Evolutionary conservation across 2,113 vertebrate genomes (phyloP).

Genomic region (Acrocephalus kingi): DNA sequence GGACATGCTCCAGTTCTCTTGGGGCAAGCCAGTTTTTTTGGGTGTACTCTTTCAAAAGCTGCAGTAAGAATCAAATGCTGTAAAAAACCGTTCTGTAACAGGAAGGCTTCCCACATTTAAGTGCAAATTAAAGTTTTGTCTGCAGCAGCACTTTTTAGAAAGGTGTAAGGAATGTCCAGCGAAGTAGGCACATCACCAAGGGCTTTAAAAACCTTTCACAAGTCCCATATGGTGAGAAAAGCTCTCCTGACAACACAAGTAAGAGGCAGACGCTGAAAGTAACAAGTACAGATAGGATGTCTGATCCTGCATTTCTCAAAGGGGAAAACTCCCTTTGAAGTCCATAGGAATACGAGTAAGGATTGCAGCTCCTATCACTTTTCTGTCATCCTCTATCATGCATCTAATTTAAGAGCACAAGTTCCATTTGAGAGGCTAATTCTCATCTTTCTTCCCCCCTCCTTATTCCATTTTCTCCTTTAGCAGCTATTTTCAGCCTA

Average conservation of each 20-base stretch:
- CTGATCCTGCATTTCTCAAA: conserved; percentile 1
- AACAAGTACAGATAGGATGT: conserved; percentile 1
- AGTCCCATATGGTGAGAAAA: conserved; percentile 47
- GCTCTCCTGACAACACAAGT: conserved; percentile 22
- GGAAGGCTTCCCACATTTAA: neutral
- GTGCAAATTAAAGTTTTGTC: conserved; percentile 26
- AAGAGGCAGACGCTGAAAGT: neutral
- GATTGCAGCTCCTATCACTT: neutral
- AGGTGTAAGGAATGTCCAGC: neutral
- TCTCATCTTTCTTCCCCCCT: neutral
- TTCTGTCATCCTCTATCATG: conserved; percentile 1
- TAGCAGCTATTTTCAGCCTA: neutral
- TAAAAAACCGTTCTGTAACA: neutral
- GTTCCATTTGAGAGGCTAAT: conserved; percentile 28
- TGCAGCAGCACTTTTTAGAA: neutral
- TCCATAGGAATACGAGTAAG: neutral
- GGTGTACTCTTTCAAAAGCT: neutral
- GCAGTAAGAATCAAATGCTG: neutral
- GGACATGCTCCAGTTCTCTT: neutral
- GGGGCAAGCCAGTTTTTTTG: neutral
- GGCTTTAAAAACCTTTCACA: conserved; percentile 27
- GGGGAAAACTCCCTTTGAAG: conserved; percentile 34
- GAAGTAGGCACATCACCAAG: neutral
- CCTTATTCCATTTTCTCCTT: neutral
- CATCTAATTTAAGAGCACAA: conserved; percentile 14